Base-by-base conservation (phyloP, 2,888 invertebrate species). In the Orthosia incerta region DNA sequence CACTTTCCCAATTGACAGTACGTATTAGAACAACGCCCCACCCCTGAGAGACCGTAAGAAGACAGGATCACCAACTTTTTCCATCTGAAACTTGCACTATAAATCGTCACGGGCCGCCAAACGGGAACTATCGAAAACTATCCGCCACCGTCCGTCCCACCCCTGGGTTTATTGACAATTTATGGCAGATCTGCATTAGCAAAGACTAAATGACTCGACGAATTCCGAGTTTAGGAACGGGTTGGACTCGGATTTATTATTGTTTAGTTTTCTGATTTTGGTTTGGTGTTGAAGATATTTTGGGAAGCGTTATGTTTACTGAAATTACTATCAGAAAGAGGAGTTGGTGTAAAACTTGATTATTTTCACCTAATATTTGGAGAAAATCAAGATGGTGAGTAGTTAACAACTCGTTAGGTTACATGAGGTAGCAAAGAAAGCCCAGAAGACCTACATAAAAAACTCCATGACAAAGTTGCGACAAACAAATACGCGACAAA, bases 1-100 rank as follows among this genome's bases (percentile, higher is more conserved):
- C 86, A 86, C 84, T 85, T 84, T 80, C 83, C 80, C 88, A 88
- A 90, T 90, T 88, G 91, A 88, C 88, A 88, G 84, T 85, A 81
- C 78, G 82, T 86, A 87, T 89, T 86, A 84, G 82, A 87, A 85
- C 86, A 88, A 83, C 85, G 83, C 83, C 76, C 71, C 77, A 4
- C 63, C 82, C 84, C 84, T 85, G 89, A 89, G 91, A 90, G 83
- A 83, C 82, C 71, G 74, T 80, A 86, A 80, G 81, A 80, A 87
- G 90, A 92, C 91, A 90, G 93, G 93, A 92, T 94, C 92, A 92
- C 91, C 74, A 96, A 95, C 92, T 95, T 96, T 95, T 95, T 95
- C 95, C 92, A 95, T 96, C 94, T 93, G 91, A 94, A 95, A 95
- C 92, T 96, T 95, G 74, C 82, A 91, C 95, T 91, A 95, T 96